Evolutionary conservation across 2,888 invertebrate genomes (phyloP).

Genomic region (Eupithecia subumbrata): DNA sequence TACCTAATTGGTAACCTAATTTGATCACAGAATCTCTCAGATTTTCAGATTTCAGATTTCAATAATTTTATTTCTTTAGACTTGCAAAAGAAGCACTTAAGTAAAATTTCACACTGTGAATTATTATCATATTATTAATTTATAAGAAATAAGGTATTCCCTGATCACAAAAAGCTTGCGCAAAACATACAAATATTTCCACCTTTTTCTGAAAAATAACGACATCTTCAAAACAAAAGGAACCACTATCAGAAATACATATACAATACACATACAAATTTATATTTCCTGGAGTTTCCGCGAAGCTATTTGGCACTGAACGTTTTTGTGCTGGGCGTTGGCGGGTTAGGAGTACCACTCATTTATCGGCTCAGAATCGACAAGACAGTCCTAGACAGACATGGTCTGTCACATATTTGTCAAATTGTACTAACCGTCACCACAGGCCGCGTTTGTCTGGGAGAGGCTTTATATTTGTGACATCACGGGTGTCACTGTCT

Average conservation of each 20-base stretch:
- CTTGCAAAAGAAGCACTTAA: no score
- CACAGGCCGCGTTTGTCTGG: no score
- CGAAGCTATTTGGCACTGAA: slow-evolving; percentile 7
- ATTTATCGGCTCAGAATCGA: neutral
- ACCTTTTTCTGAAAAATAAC: neutral
- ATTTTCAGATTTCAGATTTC: no score
- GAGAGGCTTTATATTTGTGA: neutral
- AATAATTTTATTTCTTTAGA: no score
- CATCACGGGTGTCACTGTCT: neutral
- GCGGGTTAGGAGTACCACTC: neutral
- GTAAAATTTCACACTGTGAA: no score
- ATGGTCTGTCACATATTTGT: neutral
- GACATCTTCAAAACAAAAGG: neutral
- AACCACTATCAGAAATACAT: neutral
- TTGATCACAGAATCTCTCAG: neutral
- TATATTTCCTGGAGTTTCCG: slow-evolving; percentile 11
- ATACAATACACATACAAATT: neutral
- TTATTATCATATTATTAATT: no score
- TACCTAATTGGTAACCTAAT: neutral
- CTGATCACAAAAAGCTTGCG: neutral
- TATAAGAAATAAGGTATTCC: neutral
- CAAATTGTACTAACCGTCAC: neutral
- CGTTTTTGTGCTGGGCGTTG: slow-evolving; percentile 8
- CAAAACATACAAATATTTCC: neutral
- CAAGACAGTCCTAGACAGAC: neutral